Base-by-base conservation (phyloP, 2,888 invertebrate genomes). In the Noctua pronuba region DNA sequence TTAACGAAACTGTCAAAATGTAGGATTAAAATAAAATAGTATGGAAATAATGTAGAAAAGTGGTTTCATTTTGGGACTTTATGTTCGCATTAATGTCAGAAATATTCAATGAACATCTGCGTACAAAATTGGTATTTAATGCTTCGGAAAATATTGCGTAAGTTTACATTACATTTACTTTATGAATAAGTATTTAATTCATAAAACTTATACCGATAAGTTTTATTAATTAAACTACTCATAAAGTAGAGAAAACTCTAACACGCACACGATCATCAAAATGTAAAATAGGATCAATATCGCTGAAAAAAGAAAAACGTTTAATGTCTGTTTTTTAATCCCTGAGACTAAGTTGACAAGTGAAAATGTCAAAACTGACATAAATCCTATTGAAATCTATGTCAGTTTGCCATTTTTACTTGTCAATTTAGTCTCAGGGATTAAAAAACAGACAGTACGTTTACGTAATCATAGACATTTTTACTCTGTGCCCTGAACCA, bases 1-100 rank as follows among this genome's bases (percentile, higher is more conserved):
- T 55, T 69, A 81, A 49, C 0, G n/a, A 41, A 44, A 75, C 64
- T 44, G 65, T n/a, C 82, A 60, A 35, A 81, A 35, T 44, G 44
- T 75, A 21, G 8, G 49, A 69, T 81, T 41, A 35, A 75, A 49
- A 68, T 68, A 28, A 49, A 52, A 21, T 80, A 24, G 35, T 60
- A 60, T 24, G 18, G 55, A 75, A 64, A 41, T 55, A 64, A 31
- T 68, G 31, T 49, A 16, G 38, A 67, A 68, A 75, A 49, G 67
- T 58, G 46, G 75, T 38, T 35, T 52, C 11, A 67, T 80, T 79
- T 73, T 21, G 13, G 49, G 38, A 35, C 4, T 69, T 52, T 13
- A 52, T 58, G 16, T 35, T 41, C 52, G 13, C 35, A 62, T 71
- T 58, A 71, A 49, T 52, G 71, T 68, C 74, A 65, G n/a, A 68